Percentiles rank a stretch among this genome's conserved stretches.
These are phyloP conservation scores for Thripadectes ignobilis DNA, from an alignment of 2,797 vertebrate genomes.

Conservation along the genomic window DNA sequence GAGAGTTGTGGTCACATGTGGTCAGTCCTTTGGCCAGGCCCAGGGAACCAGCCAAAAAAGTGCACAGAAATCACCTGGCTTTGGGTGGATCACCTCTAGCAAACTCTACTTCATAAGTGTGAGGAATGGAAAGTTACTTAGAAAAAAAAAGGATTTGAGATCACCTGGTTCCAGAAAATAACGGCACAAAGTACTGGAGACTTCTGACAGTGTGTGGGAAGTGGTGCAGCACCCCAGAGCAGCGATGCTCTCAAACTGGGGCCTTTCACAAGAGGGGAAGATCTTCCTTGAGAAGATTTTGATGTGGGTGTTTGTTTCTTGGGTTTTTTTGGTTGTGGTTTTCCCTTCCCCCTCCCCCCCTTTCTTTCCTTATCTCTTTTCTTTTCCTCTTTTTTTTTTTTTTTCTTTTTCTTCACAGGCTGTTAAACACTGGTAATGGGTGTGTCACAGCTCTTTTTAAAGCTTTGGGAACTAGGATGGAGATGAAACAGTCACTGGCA, in stretches of 20 bases:
- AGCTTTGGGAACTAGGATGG: background rate
- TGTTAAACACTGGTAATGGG: background rate
- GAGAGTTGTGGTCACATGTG: rapidly evolving
- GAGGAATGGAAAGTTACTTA: background rate
- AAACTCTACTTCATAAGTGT: background rate
- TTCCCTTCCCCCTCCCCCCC: no score
- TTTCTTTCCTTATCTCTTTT: no score
- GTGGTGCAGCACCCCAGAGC: background rate
- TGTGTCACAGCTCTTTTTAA: background rate
- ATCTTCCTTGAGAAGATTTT: background rate
- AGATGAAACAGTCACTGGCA: background rate
- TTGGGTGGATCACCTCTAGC: background rate
- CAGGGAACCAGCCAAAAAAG: rapidly evolving
- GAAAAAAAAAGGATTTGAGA: background rate
- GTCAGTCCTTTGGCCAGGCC: background rate
- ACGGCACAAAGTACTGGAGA: background rate
- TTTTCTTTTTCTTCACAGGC: background rate
- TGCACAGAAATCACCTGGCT: background rate
- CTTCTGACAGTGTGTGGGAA: background rate
- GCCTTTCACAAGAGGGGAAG: background rate
- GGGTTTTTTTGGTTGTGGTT: no score
- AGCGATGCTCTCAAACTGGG: background rate
- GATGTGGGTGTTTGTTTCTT: background rate
- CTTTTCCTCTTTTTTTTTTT: no score
- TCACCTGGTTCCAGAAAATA: background rate